Evolutionary conservation across 2,888 invertebrate species (phyloP).

Genomic region (Agrochola lota): DNA sequence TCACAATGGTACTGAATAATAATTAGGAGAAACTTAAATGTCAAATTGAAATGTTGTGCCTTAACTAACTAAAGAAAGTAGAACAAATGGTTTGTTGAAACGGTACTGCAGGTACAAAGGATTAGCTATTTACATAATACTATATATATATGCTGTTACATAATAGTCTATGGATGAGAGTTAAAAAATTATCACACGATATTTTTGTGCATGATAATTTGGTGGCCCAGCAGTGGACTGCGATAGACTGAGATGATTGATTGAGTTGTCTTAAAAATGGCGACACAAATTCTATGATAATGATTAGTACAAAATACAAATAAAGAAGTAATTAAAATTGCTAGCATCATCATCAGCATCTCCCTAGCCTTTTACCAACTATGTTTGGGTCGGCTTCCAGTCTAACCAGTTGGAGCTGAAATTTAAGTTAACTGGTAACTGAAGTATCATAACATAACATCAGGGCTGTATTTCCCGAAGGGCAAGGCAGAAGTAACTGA

Average conservation of each 20-base stretch:
- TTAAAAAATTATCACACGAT: background rate
- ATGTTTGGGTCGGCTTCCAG: no score
- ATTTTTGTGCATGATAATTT: background rate
- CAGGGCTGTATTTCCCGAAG: no score
- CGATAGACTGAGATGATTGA: background rate
- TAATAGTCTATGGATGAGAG: no score
- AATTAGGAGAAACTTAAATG: constrained; percentile 36
- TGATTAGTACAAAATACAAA: background rate
- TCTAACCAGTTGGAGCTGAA: background rate
- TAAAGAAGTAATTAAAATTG: background rate
- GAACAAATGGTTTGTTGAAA: constrained; percentile 6
- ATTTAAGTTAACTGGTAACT: no score
- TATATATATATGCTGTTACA: no score
- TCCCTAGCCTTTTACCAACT: background rate
- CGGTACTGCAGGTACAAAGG: background rate
- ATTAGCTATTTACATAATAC: background rate
- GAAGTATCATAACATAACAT: no score
- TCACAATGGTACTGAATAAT: constrained; percentile 38
- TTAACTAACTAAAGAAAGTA: constrained; percentile 19
- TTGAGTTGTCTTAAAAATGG: background rate
- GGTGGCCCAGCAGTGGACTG: background rate
- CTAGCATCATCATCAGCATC: background rate
- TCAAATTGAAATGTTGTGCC: constrained; percentile 4
- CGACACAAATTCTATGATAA: background rate
- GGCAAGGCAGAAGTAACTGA: no score